phyloP scores from a whole-genome alignment of 1,140 invertebrate genomes.

The Drosophila suzukii region DNA sequence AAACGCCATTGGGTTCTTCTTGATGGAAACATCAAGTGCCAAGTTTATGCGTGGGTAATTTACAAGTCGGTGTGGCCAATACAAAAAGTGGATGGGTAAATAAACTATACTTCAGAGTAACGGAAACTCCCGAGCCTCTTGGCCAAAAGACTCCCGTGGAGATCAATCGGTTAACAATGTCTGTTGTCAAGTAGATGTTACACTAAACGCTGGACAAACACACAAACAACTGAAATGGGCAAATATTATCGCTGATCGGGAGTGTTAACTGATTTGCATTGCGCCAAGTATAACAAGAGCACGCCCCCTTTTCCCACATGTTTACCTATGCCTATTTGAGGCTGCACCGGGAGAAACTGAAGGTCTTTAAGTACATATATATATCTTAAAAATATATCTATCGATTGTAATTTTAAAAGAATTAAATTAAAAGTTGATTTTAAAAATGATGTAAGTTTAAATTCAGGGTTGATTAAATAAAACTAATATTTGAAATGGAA shows the following conservation, averaged over 20 bases:
- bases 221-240: constrained; percentile 8
- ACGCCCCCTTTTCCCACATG: constrained; percentile 21
- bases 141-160: neutral
- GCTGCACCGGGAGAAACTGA: neutral
- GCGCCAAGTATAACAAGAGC: constrained; percentile 32
- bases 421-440: no score
- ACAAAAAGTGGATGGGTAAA: neutral
- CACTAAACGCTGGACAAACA: constrained; percentile 10
- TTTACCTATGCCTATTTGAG: constrained; percentile 5
- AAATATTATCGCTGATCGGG: constrained; percentile 39
- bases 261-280: constrained; percentile 33
- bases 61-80: neutral
- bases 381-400: no score
- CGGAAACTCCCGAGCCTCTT: constrained; percentile 11
- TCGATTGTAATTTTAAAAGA: no score
- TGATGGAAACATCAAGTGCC: constrained; percentile 1
- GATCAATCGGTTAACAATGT: neutral
- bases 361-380: neutral
- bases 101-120: neutral
- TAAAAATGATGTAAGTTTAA: no score
- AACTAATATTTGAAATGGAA: no score
- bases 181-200: constrained; percentile 20
- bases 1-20: neutral
- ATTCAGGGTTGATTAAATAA: no score
- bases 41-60: constrained; percentile 9